A percentile compares a stretch with the other conserved stretches of the same genome.
Evolutionary conservation across 2,888 invertebrate genomes (phyloP).

Genomic region (Cheilosia impressa): DNA sequence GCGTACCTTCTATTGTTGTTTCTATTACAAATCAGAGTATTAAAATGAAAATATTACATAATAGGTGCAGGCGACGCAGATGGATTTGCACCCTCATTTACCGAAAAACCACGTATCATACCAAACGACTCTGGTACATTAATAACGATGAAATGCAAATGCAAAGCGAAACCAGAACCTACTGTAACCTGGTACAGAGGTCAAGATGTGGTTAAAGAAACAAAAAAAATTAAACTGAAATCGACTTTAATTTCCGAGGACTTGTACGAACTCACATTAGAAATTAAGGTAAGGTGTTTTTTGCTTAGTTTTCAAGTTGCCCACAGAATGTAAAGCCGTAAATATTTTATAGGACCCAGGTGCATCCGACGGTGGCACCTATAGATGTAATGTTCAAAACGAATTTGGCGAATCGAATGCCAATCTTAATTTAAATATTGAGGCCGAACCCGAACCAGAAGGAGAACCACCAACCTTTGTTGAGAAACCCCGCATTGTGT

Average conservation of each 20-base stretch:
- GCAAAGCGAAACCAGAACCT: slow-evolving; percentile 97
- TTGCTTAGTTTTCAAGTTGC: background rate
- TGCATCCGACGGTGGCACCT: slow-evolving; percentile 92
- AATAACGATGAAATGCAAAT: slow-evolving; percentile 98
- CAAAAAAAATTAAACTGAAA: slow-evolving; percentile 92
- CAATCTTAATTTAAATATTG: slow-evolving; percentile 97
- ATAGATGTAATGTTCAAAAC: slow-evolving; percentile 97
- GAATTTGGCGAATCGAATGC: slow-evolving; percentile 98
- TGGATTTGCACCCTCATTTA: slow-evolving; percentile 97
- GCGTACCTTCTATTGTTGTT: slow-evolving; percentile 43
- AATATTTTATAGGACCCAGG: slow-evolving; percentile 87
- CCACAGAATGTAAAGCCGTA: background rate
- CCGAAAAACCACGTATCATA: slow-evolving; percentile 99
- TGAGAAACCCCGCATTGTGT: slow-evolving; percentile 94
- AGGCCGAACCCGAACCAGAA: slow-evolving; percentile 97
- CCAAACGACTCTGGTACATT: slow-evolving; percentile 98
- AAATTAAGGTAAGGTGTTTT: slow-evolving; percentile 87
- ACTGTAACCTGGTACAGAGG: slow-evolving; percentile 98
- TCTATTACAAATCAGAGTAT: slow-evolving; percentile 1
- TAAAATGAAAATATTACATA: slow-evolving; percentile 80
- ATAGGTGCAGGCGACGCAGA: slow-evolving; percentile 93
- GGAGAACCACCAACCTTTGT: slow-evolving; percentile 97
- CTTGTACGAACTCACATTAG: slow-evolving; percentile 92
- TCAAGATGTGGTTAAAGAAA: slow-evolving; percentile 92
- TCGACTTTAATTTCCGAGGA: slow-evolving; percentile 91